Evolutionary conservation across 2,113 vertebrate species (phyloP).

Genomic region (Phrynosoma platyrhinos): DNA sequence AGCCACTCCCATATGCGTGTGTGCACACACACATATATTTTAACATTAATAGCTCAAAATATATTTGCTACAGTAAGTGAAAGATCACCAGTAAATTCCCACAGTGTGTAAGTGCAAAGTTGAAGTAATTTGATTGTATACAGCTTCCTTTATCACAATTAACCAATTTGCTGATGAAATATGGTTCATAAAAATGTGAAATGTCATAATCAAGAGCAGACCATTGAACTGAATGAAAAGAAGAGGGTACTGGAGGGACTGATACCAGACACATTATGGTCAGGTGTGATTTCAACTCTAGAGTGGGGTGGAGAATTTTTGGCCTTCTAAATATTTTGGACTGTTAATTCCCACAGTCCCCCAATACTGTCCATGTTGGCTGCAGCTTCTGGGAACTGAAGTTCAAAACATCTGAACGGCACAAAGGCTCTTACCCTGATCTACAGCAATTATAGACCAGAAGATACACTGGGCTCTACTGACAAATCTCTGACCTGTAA

Average conservation of each 20-base stretch:
- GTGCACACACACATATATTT: neutral
- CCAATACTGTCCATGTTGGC: too few relatives aligned
- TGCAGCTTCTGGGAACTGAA: too few relatives aligned
- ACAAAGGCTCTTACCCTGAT: too few relatives aligned
- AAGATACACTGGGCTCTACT: neutral
- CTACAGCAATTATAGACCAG: neutral
- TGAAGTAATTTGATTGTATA: neutral
- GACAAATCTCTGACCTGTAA: neutral
- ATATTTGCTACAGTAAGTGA: accelerated
- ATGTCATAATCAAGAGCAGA: neutral
- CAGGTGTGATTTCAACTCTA: neutral
- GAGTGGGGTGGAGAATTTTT: neutral
- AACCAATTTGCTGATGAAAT: neutral
- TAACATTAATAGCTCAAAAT: accelerated
- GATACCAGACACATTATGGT: neutral
- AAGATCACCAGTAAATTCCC: neutral
- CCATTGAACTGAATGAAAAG: neutral
- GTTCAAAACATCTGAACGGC: too few relatives aligned
- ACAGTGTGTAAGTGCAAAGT: neutral
- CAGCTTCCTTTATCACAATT: neutral
- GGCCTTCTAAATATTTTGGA: too few relatives aligned
- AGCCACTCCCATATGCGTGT: neutral
- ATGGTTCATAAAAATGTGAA: neutral
- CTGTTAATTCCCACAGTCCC: too few relatives aligned
- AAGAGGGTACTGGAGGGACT: neutral